Evolutionary conservation across 2,797 vertebrate species (phyloP), one percentile per base, ranked within the genome.

Genomic region (Parauchenoglanis punctatus): DNA sequence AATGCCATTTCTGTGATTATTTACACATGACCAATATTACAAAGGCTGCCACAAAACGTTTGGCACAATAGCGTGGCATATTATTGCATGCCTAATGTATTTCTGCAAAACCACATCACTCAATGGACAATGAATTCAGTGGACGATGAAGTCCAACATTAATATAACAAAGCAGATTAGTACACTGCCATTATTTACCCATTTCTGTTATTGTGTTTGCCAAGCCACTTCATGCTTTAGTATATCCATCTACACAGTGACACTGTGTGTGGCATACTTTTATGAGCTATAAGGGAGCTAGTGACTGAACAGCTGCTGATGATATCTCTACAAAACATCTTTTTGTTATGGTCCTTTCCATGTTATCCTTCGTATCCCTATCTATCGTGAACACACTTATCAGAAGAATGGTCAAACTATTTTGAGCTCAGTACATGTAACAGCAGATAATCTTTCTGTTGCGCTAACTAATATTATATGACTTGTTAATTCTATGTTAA

Each of bases 311-410:
- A 90, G 88, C 83, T 81, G 59, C 73, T 81, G 85, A 89, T 87
- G 46, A 59, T 76, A 91, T 85, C 83, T 87, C 87, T 75, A 31
- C 25, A 54, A 44, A 28, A 67, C 85, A 85, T 91, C 90, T 85
- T 88, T 83, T 86, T 63, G 72, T 87, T 87, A 35, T 28, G 17
- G 54, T 49, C 88, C 61, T 59, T 86, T 61, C 78, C 49, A 83
- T 81, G 85, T 80, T 63, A 80, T 84, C 84, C 88, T 84, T 72
- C 83, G 77, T 52, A 4, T 76, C 78, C 4, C 82, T 59, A 67
- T 75, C 58, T 81, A 25, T 75, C 18, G 65, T 31, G 31, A 31
- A 76, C 31, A n/a, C 25, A 17, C 65, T 78, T 67, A 81, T 56
- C 65, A 35, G 67, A 81, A 85, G 76, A 68, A 61, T 23, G 2